A percentile compares a stretch with the other conserved stretches of the same genome.
phyloP scores from a whole-genome alignment of 2,888 invertebrate species.

The Macrosiphum euphorbiae region DNA sequence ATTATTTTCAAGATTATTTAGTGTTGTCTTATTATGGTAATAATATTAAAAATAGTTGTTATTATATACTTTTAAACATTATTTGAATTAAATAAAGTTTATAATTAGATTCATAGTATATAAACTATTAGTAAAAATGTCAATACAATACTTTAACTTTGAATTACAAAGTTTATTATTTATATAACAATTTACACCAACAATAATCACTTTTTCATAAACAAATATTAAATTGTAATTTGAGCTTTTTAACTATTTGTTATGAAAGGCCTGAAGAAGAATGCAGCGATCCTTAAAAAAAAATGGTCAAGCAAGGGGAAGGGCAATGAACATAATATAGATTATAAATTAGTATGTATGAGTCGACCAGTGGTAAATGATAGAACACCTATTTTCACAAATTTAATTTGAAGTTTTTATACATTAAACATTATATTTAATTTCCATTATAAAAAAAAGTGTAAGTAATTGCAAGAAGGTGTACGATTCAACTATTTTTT shows the following conservation, averaged over 20 bases:
- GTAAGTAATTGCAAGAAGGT: background rate
- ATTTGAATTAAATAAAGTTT: background rate
- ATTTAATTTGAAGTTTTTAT: background rate
- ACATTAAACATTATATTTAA: background rate
- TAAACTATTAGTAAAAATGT: background rate
- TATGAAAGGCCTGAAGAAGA: background rate
- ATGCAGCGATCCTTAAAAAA: background rate
- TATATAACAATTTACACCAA: background rate
- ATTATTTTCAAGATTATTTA: background rate
- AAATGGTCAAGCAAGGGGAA: background rate
- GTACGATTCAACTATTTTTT: background rate
- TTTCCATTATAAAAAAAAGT: background rate
- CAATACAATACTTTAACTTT: no score
- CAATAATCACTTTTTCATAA: background rate
- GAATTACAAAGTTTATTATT: background rate
- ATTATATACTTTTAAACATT: background rate
- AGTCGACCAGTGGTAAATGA: background rate
- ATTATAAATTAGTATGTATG: background rate
- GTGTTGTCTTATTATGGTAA: background rate
- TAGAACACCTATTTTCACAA: background rate
- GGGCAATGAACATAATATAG: background rate
- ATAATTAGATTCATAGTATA: background rate
- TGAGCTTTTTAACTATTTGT: background rate
- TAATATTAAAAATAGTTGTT: background rate
- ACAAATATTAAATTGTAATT: background rate